Percentiles rank a stretch among this genome's conserved stretches.
Conservation (phyloP, 2,888 invertebrate species). For the Chrysotoxum bicinctum region DNA sequence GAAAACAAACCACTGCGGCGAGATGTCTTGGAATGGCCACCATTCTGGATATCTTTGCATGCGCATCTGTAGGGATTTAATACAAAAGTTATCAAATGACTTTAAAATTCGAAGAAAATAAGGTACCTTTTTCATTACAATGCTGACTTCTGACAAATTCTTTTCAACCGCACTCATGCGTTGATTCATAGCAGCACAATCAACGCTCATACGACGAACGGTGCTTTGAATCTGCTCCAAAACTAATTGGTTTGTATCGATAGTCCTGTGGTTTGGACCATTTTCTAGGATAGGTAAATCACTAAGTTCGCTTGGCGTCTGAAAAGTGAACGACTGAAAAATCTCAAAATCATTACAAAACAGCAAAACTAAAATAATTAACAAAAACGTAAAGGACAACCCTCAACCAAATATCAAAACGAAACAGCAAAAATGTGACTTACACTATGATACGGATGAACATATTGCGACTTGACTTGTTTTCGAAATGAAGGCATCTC, state of each 20-base stretch:
- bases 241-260: conserved; percentile 77
- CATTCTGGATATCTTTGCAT: conserved; percentile 81
- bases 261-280: conserved; percentile 74
- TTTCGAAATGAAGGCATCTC: conserved; percentile 71
- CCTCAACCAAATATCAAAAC: conserved; percentile 46
- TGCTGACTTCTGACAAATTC: conserved; percentile 76
- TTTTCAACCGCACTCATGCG: conserved; percentile 78
- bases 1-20: conserved; percentile 80
- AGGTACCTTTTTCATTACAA: conserved; percentile 68
- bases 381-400: conserved; percentile 1
- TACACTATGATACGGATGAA: conserved; percentile 71
- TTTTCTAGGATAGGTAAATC: conserved; percentile 48
- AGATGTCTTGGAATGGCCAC: conserved; percentile 86
- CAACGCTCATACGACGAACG: conserved; percentile 79
- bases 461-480: conserved; percentile 69
- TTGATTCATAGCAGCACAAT: conserved; percentile 78
- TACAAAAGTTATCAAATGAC: not conserved
- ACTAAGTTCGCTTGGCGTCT: conserved; percentile 61
- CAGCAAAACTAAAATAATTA: not conserved
- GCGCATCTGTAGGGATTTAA: conserved; percentile 44
- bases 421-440: conserved; percentile 56
- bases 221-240: conserved; percentile 78
- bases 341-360: conserved; percentile 33
- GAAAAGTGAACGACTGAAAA: conserved; percentile 53
- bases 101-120: not conserved